Percentiles rank a stretch among this genome's conserved stretches.
phyloP scores from a whole-genome alignment of 2,888 invertebrate genomes.

The Drosophila setosimentum region DNA sequence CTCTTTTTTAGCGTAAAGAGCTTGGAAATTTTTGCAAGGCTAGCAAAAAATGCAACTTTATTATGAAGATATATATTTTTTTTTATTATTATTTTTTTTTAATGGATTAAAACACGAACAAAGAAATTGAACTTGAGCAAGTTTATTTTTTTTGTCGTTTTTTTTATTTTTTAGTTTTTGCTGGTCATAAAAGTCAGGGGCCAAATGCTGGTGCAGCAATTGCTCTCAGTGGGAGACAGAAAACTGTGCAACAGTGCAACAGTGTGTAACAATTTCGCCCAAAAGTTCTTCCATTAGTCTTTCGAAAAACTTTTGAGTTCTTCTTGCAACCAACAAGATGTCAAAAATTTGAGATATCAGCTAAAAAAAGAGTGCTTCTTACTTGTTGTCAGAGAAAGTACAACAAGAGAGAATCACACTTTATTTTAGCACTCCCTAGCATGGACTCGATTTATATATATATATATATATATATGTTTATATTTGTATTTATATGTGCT shows the following conservation, averaged over 20 bases:
- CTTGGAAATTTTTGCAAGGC: constrained; percentile 52
- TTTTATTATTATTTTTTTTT: constrained; percentile 25
- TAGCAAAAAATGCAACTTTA: constrained; percentile 63
- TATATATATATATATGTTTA: background rate
- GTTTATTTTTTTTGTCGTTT: constrained; percentile 12
- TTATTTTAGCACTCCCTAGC: background rate
- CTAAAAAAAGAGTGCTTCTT: background rate
- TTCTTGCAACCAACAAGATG: background rate
- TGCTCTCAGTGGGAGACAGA: constrained; percentile 9
- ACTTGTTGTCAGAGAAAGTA: background rate
- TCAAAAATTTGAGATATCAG: background rate
- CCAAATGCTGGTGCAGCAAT: constrained; percentile 29
- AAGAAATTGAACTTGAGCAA: constrained; percentile 66
- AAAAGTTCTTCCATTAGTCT: constrained; percentile 18
- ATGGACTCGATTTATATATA: background rate
- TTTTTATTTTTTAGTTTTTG: background rate
- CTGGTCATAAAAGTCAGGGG: constrained; percentile 38
- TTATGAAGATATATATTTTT: constrained; percentile 34
- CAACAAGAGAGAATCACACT: background rate
- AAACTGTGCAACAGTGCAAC: constrained; percentile 12
- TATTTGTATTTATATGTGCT: background rate
- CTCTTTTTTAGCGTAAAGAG: constrained; percentile 15
- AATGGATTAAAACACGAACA: constrained; percentile 61
- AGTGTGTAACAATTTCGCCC: constrained; percentile 6
- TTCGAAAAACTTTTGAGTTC: constrained; percentile 14